Evolutionary conservation across 2,797 vertebrate species (phyloP).

Genomic region (Hydrocynus forskahlii): DNA sequence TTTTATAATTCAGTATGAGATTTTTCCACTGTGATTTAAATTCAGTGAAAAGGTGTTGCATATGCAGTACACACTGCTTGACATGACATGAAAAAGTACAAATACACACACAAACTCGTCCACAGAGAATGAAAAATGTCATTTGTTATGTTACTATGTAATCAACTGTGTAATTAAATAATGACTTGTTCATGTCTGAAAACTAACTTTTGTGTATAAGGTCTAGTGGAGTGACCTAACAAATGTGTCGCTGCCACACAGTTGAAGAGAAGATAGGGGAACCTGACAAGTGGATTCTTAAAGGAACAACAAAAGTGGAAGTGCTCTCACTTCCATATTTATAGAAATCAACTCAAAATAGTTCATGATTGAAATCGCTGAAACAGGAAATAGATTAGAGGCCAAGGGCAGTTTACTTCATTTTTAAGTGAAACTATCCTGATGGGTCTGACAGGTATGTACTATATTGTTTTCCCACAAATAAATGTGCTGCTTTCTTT

Average conservation of each 20-base stretch:
- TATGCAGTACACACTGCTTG: no score
- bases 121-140: background rate
- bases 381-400: background rate
- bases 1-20: no score
- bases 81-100: no score
- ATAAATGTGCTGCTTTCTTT: background rate
- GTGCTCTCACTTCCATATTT: background rate
- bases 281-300: background rate
- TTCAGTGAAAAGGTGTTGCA: no score
- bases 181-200: background rate
- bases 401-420: background rate
- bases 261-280: background rate
- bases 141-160: no score
- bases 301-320: background rate
- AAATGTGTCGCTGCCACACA: background rate
- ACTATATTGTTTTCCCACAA: background rate
- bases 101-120: no score
- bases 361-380: background rate
- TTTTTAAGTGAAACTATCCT: background rate
- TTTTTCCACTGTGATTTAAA: no score
- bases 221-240: background rate
- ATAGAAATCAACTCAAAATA: background rate
- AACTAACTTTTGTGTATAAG: background rate
- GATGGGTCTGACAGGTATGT: no score
- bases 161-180: background rate